phyloP scores from a whole-genome alignment of 2,113 vertebrate species.

The Silurus meridionalis region DNA sequence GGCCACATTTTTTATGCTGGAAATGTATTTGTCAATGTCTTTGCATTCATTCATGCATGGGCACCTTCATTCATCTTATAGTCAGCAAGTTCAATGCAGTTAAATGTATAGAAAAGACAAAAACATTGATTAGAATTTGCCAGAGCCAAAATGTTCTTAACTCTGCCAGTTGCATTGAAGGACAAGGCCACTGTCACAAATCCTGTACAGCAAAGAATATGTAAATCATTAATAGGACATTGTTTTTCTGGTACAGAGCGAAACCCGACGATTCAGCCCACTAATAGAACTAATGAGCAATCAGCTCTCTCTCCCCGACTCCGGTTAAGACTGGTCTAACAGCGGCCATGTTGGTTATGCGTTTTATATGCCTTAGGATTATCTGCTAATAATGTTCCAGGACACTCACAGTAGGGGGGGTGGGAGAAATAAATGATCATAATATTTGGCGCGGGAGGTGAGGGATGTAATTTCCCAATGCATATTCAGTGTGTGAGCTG shows the following conservation, averaged over 20 bases:
- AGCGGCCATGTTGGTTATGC: conserved; percentile 67
- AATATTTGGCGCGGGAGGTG: conserved; percentile 73
- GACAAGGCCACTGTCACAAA: conserved; percentile 26
- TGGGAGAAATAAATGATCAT: conserved; percentile 56
- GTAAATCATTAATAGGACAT: conserved; percentile 69
- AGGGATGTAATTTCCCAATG: conserved; percentile 75
- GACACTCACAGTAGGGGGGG: conserved; percentile 56
- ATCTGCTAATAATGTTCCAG: conserved; percentile 69
- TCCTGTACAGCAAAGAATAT: conserved; percentile 59
- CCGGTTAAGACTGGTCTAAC: conserved; percentile 63
- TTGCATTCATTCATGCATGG: neutral
- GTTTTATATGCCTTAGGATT: conserved; percentile 65
- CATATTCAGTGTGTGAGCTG: conserved; percentile 73
- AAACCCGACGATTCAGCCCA: conserved; percentile 61
- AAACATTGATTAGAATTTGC: neutral
- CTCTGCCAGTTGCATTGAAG: conserved; percentile 17
- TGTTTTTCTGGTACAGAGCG: conserved; percentile 62
- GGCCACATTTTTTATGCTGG: neutral
- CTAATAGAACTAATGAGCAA: conserved; percentile 73
- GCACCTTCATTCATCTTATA: neutral
- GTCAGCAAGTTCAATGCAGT: neutral
- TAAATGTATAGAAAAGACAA: neutral
- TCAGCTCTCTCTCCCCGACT: conserved; percentile 55
- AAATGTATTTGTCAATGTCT: neutral
- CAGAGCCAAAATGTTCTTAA: neutral